Evolutionary conservation across 2,888 invertebrate species (phyloP), one percentile per base, ranked within the genome.

Genomic region (Onthophagus sagittarius): DNA sequence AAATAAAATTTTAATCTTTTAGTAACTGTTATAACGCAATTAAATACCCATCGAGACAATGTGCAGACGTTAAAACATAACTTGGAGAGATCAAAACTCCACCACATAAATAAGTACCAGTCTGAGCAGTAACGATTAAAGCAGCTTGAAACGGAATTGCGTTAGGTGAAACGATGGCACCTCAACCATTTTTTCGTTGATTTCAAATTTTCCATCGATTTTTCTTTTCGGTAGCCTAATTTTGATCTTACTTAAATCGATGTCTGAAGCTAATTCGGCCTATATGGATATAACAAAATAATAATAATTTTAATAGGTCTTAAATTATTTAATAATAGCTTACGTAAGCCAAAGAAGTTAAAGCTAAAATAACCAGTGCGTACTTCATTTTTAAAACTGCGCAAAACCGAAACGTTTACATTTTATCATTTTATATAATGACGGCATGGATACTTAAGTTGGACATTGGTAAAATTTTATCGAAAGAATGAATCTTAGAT

Each of bases 21-120:
- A 31, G 15, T 14, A 31, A 71, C n/a, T n/a, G n/a, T n/a, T n/a
- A n/a, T n/a, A n/a, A n/a, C n/a, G n/a, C n/a, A n/a, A 31, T 15
- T 13, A 63, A 65, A n/a, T 74, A 74, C 74, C 70, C 15, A 39
- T 62, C 69, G 15, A 74, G 39, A 80, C 88, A 88, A 79, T 88
- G 88, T 0, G 88, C 88, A 0, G 88, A 88, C 0, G 88, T 88
- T 63, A 88, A 78, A 70, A 88, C 84, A 86, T 86, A 88, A 75
- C 86, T 83, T 4, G 78, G 82, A 74, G 85, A 83, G 5, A 88
- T 78, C n/a, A 88, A 82, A 0, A 87, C 83, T 0, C 87, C 88
- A 0, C 88, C 88, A 74, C 88, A 88, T 82, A 88, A 88, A 0
- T 87, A 87, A 32, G 86, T 76, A 74, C 85, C 84, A n/a, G 71